Evolutionary conservation across 1,140 invertebrate species (phyloP).

Genomic region (Sitodiplosis mosellana): DNA sequence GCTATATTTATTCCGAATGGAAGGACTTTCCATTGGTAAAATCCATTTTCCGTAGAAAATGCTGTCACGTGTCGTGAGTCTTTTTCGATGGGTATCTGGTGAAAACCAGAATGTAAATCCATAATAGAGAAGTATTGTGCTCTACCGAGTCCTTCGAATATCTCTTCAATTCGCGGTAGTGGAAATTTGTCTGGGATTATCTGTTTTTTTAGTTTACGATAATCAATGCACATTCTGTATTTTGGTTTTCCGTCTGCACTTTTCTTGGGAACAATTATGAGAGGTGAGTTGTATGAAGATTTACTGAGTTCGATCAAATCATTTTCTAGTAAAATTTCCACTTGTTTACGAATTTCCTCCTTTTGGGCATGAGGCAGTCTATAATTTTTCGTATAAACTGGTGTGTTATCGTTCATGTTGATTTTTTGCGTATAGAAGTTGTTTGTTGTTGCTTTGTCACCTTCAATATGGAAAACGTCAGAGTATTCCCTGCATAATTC

Average conservation of each 20-base stretch:
- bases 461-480: background rate
- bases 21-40: too few relatives aligned
- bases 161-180: constrained; percentile 25
- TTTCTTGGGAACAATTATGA: too few relatives aligned
- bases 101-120: too few relatives aligned
- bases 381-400: constrained; percentile 15
- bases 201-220: constrained; percentile 2
- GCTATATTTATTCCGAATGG: too few relatives aligned
- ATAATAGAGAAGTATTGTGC: too few relatives aligned
- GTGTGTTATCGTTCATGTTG: background rate
- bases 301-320: too few relatives aligned
- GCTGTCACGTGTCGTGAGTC: too few relatives aligned
- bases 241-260: too few relatives aligned
- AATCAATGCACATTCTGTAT: too few relatives aligned
- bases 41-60: too few relatives aligned
- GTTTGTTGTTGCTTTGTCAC: background rate
- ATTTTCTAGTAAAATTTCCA: background rate
- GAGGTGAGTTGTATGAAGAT: too few relatives aligned
- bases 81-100: too few relatives aligned
- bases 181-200: constrained; percentile 19
- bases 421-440: background rate
- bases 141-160: constrained; percentile 17
- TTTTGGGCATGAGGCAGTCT: constrained; percentile 13
- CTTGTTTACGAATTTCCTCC: background rate
- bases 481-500: background rate